Evolutionary conservation across 2,888 invertebrate species (phyloP), one percentile per base, ranked within the genome.

Genomic region (Agrotis exclamationis): DNA sequence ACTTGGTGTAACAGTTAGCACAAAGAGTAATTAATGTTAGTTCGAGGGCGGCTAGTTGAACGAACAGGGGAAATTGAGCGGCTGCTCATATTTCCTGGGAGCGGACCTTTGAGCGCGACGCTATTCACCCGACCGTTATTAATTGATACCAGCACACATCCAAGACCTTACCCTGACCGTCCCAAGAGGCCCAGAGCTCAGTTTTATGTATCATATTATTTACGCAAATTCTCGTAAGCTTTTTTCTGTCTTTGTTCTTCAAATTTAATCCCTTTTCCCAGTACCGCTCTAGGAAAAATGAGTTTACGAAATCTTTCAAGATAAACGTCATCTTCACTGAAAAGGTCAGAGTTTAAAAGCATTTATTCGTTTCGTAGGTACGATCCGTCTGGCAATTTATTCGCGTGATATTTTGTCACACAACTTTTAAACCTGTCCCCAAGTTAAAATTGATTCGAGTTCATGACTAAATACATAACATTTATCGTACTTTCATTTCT

Each of bases 21-120:
- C 70, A 72, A 57, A 54, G 68, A 56, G 79, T 79, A 80, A n/a
- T n/a, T n/a, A 81, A 76, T 82, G 79, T 85, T 83, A 80, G 74
- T 74, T 80, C 77, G 80, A 79, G 54, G 74, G 79, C 74, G 74
- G 73, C 75, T 80, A 76, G 75, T 83, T 66, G 68, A 63, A 60
- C 63, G 75, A 76, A 82, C 74, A 74, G 80, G 72, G 82, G 84
- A 87, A 87, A 88, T 87, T 86, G 85, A 85, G 75, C 84, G 84
- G 67, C 77, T 73, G 80, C 78, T 83, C 79, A 86, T 82, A 84
- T 72, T 70, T 77, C 70, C 50, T 77, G 39, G 39, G 24, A 57
- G 45, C 78, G 71, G 67, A 70, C 60, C 74, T 78, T 63, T 53
- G 64, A 63, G 56, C 39, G 53, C 57, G 62, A 70, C 62, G 63